Evolutionary conservation across 2,797 vertebrate genomes (phyloP), one percentile per base, ranked within the genome.

Genomic region (Muraenolepis orangiensis): DNA sequence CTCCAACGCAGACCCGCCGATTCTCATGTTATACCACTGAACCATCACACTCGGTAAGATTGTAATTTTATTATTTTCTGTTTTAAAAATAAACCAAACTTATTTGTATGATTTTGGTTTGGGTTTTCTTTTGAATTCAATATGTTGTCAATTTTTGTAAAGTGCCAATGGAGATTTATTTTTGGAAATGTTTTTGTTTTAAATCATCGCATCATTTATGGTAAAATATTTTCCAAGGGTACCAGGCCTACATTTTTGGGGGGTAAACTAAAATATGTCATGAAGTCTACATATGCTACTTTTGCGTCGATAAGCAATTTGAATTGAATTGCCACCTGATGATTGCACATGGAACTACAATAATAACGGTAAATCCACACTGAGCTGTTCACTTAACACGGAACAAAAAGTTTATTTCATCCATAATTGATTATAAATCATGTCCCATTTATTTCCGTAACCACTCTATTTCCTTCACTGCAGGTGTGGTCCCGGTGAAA

Each of bases 1-100:
- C 86, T 81, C 87, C 91, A n/a, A 90, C 85, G 86, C 90, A 91
- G 90, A 87, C 89, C 87, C 88, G 91, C 91, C 89, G 91, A 93
- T 90, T 92, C 90, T 89, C 90, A 90, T 90, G 88, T 91, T 87
- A 80, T 87, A 91, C 90, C 91, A 86, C 87, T 90, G 88, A 85
- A 88, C 87, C 87, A 80, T 80, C 87, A 82, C 81, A 84, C 85
- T 86, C 86, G 91, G 92, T 93, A 89, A 90, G 91, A 67, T 67
- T 18, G 28, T 28, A 11, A 0, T 66, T 67, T 67, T 67, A 16
- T 67, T 67, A 67, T 67, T 67, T n/a, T 67, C 28, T 26, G 57
- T 61, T 11, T 26, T 1, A 61, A 61, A 38, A 38, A 38, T 38
- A 10, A 51, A 10, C 23, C 11, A 26, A n/a, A n/a, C 6, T 18